phyloP scores from a whole-genome alignment of 2,797 vertebrate species.

The Melopsittacus undulatus region DNA sequence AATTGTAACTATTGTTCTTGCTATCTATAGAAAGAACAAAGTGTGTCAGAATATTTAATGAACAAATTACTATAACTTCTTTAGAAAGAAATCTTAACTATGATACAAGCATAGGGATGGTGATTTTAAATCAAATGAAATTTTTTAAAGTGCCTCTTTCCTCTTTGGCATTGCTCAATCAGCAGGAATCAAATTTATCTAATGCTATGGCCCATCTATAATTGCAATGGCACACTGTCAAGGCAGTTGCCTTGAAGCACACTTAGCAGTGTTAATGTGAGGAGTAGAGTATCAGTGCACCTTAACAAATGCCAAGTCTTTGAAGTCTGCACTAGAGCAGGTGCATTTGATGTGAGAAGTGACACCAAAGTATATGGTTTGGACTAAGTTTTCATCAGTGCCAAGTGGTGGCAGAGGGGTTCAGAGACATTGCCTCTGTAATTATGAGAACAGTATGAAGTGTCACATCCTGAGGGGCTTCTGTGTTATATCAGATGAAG shows the following conservation, averaged over 20 bases:
- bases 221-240: accelerated
- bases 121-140: background rate
- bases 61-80: background rate
- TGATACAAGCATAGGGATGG: background rate
- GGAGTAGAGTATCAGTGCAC: background rate
- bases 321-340: background rate
- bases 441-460: accelerated
- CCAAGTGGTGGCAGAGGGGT: background rate
- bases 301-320: background rate
- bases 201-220: background rate
- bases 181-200: background rate
- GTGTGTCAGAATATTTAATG: background rate
- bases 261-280: background rate
- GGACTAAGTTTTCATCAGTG: background rate
- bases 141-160: background rate
- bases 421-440: background rate
- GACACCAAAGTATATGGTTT: background rate
- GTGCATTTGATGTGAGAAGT: background rate
- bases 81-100: background rate
- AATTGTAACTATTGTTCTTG: background rate
- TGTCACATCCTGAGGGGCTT: background rate
- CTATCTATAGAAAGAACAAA: background rate
- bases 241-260: background rate
- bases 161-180: background rate
- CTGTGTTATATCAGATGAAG: background rate